These are phyloP conservation scores for Coracias cyanogaster DNA, from an alignment of 2,797 vertebrate genomes.

Conservation along the genomic window DNA sequence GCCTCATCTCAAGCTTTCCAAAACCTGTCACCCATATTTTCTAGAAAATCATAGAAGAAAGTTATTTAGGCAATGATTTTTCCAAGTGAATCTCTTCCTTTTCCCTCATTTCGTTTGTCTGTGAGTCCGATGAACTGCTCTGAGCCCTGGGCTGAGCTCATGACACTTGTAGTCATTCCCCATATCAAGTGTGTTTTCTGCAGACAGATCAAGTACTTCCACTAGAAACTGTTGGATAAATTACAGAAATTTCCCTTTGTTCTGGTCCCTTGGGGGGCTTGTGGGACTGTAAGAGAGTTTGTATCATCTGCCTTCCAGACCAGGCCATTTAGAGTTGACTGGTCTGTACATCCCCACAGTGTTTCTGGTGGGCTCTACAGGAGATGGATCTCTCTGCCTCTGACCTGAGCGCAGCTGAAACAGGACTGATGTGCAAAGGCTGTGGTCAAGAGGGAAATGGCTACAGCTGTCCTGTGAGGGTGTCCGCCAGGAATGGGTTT, in stretches of 20 bases:
- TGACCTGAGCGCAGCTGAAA: background rate
- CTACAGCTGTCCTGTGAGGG: background rate
- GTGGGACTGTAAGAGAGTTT: background rate
- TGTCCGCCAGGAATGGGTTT: background rate
- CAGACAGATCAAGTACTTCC: background rate
- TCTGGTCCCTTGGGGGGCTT: background rate
- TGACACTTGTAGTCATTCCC: accelerated
- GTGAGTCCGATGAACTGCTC: background rate
- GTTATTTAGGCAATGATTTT: background rate
- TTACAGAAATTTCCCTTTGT: background rate
- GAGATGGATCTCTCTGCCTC: background rate
- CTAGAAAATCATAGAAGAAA: background rate
- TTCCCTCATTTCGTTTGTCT: background rate
- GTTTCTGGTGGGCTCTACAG: background rate
- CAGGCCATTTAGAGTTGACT: background rate
- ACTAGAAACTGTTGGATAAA: background rate
- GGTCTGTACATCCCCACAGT: background rate
- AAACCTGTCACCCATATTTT: background rate
- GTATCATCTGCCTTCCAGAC: background rate
- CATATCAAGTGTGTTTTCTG: background rate
- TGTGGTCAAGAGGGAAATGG: background rate
- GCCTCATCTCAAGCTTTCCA: background rate
- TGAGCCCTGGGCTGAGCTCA: background rate
- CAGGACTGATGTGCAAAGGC: background rate
- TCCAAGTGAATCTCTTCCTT: background rate